Conservation (phyloP, 2,888 invertebrate species). For the Cataglyphis altisquamis region DNA sequence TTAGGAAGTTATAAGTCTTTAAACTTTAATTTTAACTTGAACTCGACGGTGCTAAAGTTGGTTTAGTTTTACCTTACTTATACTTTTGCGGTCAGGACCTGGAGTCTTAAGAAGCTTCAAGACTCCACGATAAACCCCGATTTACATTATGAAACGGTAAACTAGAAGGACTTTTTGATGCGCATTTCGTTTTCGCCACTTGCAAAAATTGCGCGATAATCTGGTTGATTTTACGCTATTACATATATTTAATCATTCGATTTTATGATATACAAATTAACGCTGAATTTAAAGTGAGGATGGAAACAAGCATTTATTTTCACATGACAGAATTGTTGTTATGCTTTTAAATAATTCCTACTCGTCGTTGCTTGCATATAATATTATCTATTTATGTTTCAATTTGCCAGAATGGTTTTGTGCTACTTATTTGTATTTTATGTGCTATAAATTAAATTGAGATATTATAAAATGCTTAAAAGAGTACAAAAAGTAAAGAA, state of each 20-base stretch:
- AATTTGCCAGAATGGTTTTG: constrained; percentile 20
- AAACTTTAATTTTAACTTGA: constrained; percentile 80
- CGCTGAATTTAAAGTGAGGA: constrained; percentile 6
- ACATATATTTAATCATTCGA: neutral
- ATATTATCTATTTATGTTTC: constrained; percentile 25
- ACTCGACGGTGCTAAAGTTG: constrained; percentile 70
- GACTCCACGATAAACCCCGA: constrained; percentile 74
- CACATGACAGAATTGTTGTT: neutral
- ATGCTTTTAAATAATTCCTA: neutral
- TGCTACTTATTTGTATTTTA: constrained; percentile 4
- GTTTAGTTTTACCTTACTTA: constrained; percentile 75
- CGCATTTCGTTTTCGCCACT: neutral
- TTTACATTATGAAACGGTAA: constrained; percentile 62
- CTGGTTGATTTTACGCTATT: neutral
- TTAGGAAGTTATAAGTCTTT: constrained; percentile 80
- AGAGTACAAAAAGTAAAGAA: neutral
- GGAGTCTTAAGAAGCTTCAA: constrained; percentile 74
- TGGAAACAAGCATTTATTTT: constrained; percentile 18
- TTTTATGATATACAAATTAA: constrained; percentile 35
- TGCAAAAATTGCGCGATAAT: constrained; percentile 22
- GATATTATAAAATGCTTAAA: neutral
- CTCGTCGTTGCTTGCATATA: neutral
- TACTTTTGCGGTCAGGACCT: constrained; percentile 72
- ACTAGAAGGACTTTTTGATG: constrained; percentile 32
- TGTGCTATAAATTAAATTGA: neutral